Percentiles rank a stretch among this genome's conserved stretches.
These are phyloP conservation scores for Tenualosa thibaudeaui DNA, from an alignment of 2,797 vertebrate genomes.

Conservation along the genomic window DNA sequence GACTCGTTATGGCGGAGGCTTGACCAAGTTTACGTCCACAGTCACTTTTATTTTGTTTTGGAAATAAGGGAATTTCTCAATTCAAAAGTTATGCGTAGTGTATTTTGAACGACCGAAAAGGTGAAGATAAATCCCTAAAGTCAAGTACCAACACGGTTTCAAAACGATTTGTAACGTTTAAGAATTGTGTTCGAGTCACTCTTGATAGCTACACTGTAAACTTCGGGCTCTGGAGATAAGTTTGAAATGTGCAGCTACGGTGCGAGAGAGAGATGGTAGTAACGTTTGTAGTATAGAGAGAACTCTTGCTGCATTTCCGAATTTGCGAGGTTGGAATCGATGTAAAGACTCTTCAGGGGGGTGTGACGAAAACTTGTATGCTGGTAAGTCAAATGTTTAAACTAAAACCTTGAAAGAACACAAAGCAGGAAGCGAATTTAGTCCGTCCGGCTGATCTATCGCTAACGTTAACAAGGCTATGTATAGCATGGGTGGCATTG, in stretches of 20 bases:
- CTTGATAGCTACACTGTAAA: slow-evolving; percentile 6
- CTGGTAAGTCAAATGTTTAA: neutral
- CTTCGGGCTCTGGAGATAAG: neutral
- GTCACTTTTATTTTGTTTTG: neutral
- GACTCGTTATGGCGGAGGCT: neutral
- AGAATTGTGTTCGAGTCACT: neutral
- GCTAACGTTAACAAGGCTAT: neutral
- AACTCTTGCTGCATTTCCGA: neutral
- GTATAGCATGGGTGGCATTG: slow-evolving; percentile 3
- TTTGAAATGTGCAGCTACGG: neutral
- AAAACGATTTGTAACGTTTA: neutral
- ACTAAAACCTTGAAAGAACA: neutral
- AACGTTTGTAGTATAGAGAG: neutral
- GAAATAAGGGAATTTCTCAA: neutral
- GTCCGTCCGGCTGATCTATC: neutral
- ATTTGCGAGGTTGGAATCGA: neutral
- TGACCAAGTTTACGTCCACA: slow-evolving; percentile 10
- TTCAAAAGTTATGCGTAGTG: neutral
- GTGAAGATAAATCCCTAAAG: neutral
- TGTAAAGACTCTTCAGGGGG: neutral
- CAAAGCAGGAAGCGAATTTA: neutral
- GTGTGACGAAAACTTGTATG: neutral
- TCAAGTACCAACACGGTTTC: neutral
- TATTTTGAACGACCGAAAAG: neutral
- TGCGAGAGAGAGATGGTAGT: neutral